Evolutionary conservation across 2,797 vertebrate species (phyloP).

Genomic region (Peromyscus attwateri): DNA sequence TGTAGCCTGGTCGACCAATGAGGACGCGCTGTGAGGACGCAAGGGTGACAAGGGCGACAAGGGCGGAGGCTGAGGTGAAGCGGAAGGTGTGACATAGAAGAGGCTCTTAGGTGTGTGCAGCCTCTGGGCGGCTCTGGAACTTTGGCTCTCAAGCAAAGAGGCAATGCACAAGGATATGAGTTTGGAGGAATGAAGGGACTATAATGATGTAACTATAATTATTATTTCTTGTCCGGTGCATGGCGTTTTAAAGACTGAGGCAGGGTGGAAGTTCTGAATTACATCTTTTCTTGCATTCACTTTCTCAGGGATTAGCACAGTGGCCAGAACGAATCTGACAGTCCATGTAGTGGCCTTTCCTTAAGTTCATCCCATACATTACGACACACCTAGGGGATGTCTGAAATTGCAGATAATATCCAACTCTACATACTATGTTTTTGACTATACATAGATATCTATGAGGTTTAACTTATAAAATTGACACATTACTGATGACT

Average conservation of each 20-base stretch:
- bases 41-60: neutral
- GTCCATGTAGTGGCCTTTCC: neutral
- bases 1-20: neutral
- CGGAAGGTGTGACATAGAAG: fast-evolving
- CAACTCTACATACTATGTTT: neutral
- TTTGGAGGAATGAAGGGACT: neutral
- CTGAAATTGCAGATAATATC: neutral
- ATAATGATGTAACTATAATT: neutral
- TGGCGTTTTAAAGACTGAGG: neutral
- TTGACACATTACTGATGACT: neutral
- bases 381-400: neutral
- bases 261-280: neutral
- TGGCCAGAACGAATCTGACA: neutral
- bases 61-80: too few species aligned
- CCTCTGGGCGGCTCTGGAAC: neutral
- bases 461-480: neutral
- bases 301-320: neutral
- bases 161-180: too few species aligned
- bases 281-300: neutral
- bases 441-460: neutral
- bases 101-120: fast-evolving
- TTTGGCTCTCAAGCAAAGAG: neutral
- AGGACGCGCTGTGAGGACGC: neutral
- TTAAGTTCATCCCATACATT: neutral
- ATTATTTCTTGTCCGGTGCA: neutral